phyloP scores from a whole-genome alignment of 2,113 vertebrate species.

The Erythrolamprus reginae region DNA sequence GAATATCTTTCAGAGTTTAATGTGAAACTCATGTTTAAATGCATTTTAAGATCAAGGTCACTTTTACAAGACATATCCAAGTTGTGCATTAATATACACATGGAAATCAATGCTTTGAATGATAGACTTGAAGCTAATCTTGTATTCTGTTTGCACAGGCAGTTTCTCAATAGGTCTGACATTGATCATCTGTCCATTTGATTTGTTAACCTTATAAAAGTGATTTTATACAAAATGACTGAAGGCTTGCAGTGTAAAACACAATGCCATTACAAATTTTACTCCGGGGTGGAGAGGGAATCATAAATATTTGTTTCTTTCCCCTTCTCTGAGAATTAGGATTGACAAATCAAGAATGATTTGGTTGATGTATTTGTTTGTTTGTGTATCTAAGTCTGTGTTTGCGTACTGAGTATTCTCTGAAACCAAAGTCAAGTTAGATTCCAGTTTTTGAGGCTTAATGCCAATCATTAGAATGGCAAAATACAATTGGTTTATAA shows the following conservation, averaged over 20 bases:
- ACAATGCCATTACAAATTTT: conserved; percentile 42
- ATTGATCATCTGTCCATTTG: conserved; percentile 55
- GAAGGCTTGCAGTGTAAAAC: conserved; percentile 30
- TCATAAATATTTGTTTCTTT: background rate
- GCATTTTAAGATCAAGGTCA: conserved; percentile 58
- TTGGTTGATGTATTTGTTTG: background rate
- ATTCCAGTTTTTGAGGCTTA: background rate
- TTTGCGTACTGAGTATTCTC: background rate
- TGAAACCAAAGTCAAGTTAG: background rate
- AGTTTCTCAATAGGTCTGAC: conserved; percentile 52
- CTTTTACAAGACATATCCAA: conserved; percentile 51
- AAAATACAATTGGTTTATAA: conserved; percentile 5
- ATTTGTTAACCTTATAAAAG: conserved; percentile 53
- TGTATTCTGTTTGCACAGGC: conserved; percentile 44
- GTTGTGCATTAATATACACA: conserved; percentile 33
- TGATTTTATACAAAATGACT: conserved; percentile 48
- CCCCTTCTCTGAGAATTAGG: conserved; percentile 28
- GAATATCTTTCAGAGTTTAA: conserved; percentile 40
- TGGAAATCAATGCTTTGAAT: conserved; percentile 38
- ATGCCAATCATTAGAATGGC: conserved; percentile 17
- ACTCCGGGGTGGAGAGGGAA: background rate
- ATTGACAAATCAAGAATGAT: conserved; percentile 8
- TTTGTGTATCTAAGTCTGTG: background rate
- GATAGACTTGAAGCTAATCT: conserved; percentile 47
- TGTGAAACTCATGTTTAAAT: conserved; percentile 47